Evolutionary conservation across 2,888 invertebrate genomes (phyloP).

Genomic region (Bombylius major): DNA sequence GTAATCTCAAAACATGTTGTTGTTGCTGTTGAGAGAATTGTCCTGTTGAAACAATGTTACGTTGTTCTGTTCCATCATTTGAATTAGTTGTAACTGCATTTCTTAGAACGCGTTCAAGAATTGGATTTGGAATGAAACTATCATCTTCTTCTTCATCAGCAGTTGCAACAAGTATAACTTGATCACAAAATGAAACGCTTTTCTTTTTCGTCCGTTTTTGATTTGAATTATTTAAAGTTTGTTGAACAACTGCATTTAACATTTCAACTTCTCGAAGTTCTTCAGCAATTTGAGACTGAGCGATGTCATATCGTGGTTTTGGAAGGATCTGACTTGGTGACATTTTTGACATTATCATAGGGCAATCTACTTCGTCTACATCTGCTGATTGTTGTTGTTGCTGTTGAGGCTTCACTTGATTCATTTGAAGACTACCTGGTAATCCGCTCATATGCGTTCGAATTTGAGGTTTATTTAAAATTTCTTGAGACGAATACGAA

Average conservation of each 20-base stretch:
- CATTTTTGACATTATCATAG: constrained; percentile 2
- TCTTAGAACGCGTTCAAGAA: constrained; percentile 70
- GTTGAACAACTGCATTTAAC: constrained; percentile 42
- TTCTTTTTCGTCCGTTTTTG: constrained; percentile 67
- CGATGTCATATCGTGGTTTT: constrained; percentile 34
- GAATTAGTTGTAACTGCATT: constrained; percentile 56
- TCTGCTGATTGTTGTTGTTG: constrained; percentile 12
- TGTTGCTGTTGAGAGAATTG: constrained; percentile 38
- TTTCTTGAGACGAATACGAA: constrained; percentile 32
- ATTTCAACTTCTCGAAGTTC: constrained; percentile 45
- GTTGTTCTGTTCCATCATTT: background rate
- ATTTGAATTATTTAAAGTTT: constrained; percentile 41
- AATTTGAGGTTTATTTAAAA: constrained; percentile 26
- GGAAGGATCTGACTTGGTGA: constrained; percentile 16
- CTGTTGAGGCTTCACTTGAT: background rate
- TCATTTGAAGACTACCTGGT: constrained; percentile 13
- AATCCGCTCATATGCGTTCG: constrained; percentile 42
- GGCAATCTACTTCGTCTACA: constrained; percentile 29
- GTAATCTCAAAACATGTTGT: constrained; percentile 39
- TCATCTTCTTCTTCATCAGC: constrained; percentile 87
- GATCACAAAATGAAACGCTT: constrained; percentile 89
- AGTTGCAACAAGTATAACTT: constrained; percentile 83
- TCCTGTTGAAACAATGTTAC: constrained; percentile 21
- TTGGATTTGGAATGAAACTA: constrained; percentile 82
- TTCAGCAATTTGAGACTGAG: constrained; percentile 42